Base-by-base conservation (phyloP, 2,888 invertebrate genomes). In the Disparrhopalites patrizii region DNA sequence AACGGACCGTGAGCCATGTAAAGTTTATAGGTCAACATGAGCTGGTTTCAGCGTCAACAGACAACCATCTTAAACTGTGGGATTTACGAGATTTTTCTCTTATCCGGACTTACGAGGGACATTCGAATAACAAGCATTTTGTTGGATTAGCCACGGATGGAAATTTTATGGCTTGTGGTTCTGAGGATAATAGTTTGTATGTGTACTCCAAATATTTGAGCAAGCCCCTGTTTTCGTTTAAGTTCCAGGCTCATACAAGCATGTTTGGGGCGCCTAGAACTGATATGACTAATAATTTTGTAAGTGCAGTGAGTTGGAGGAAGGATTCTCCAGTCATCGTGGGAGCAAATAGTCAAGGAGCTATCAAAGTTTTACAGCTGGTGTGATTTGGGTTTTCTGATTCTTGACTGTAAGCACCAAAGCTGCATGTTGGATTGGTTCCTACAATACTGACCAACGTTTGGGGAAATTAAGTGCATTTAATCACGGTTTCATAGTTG, bases 51-150 rank as follows among this genome's bases (percentile, higher is more conserved):
- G 94, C 94, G 50, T 93, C 93, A 1, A 95, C 94, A 0, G 94
- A 92, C 81, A 91, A 90, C 51, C 91, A 91, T 77, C 80, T 94
- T 60, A 93, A 93, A 81, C 84, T 95, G 81, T 96, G 95, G 95
- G 88, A 88, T 77, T 87, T 93, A 20, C 87, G 87, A 75, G 84
- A 85, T 62, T 87, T 87, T n/a, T 84, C 89, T 70, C 91, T 90
- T 79, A 81, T 90, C 65, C 83, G 92, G 28, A 91, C 93, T 0
- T 93, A 94, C 81, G 86, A 88, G n/a, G 95, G 95, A 0, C 95
- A 96, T 80, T 85, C 89, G 7, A 96, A 96, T 79, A 94, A 95
- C 81, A 95, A 95, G 80, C 95, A 95, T 80, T 96, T 96, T 81
- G 94, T 96, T 2, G 95, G 95, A 0, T 81, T 96, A 55, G 92